Evolutionary conservation across 2,888 invertebrate genomes (phyloP).

Genomic region (Acleris laterana): DNA sequence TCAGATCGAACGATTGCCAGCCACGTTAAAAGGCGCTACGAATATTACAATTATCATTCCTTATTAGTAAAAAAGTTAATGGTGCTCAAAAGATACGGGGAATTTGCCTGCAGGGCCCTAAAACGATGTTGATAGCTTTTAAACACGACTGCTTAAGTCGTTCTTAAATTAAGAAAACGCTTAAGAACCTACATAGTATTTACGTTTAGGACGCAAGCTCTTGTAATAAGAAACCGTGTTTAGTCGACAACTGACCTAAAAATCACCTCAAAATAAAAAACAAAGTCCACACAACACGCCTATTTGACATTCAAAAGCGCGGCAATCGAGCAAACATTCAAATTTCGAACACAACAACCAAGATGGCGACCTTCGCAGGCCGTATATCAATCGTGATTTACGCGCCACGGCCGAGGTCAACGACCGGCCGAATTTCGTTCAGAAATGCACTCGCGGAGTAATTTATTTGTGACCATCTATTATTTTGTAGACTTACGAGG

Average conservation of each 20-base stretch:
- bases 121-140: too few relatives aligned
- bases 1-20: constrained; percentile 55
- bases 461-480: constrained; percentile 85
- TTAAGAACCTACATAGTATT: too few relatives aligned
- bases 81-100: too few relatives aligned
- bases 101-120: too few relatives aligned
- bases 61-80: constrained; percentile 6
- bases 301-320: constrained; percentile 62
- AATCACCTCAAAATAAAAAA: constrained; percentile 36
- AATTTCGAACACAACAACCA: constrained; percentile 78
- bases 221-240: not conserved
- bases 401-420: constrained; percentile 80
- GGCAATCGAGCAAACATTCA: constrained; percentile 75
- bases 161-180: too few relatives aligned
- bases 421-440: constrained; percentile 82
- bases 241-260: not conserved
- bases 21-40: constrained; percentile 10
- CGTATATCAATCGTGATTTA: constrained; percentile 82
- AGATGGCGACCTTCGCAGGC: constrained; percentile 82
- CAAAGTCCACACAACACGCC: constrained; percentile 45
- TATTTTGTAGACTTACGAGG: constrained; percentile 84
- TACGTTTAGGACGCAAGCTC: not conserved
- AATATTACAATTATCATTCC: constrained; percentile 10
- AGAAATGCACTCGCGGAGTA: constrained; percentile 81
- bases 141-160: too few relatives aligned